Base-by-base conservation (phyloP, 2,113 vertebrate species). In the Gavialis gangeticus region DNA sequence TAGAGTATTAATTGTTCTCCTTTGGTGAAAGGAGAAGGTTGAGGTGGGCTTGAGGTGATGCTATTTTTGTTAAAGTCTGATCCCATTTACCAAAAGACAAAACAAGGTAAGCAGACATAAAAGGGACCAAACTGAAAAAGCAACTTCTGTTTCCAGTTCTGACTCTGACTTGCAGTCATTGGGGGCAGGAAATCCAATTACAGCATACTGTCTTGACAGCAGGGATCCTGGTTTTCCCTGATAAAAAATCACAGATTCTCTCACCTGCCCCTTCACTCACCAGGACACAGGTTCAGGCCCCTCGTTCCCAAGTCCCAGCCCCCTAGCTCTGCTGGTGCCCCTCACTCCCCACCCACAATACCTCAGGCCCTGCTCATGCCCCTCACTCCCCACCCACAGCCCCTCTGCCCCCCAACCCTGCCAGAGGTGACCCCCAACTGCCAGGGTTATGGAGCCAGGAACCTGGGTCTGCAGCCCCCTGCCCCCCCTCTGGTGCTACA, bases 41-140 rank as follows among this genome's bases (percentile, higher is more conserved):
- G 80, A 37, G 10, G 13, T 1, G 19, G 18, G 3, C 11, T 58
- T 73, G 22, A 88, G 64, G 28, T 71, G 30, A 10, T 69, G 30
- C 14, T 71, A 21, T 71, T 76, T 90, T 73, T 77, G 28, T 60
- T 0, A 0, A 67, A 75, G 83, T 91, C 76, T 67, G 57, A 59
- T 84, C 54, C 11, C 19, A 37, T 25, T 71, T 69, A 34, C 30
- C 34, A n/a, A 28, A 80, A 88, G 78, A 3, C 30, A 86, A 89
- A 90, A 84, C 28, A 90, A 66, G 73, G 62, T 25, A 87, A 92
- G 82, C 27, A 30, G 79, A 86, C 57, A 86, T 75, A 82, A 90
- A 46, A 86, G 71, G 27, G 73, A 67, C 87, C 14, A 79, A 30
- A 27, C 27, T 89, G 81, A 89, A 91, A 25, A 55, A 87, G 66